Conservation (phyloP, 2,888 invertebrate species). For the Dastarcus helophoroides region DNA sequence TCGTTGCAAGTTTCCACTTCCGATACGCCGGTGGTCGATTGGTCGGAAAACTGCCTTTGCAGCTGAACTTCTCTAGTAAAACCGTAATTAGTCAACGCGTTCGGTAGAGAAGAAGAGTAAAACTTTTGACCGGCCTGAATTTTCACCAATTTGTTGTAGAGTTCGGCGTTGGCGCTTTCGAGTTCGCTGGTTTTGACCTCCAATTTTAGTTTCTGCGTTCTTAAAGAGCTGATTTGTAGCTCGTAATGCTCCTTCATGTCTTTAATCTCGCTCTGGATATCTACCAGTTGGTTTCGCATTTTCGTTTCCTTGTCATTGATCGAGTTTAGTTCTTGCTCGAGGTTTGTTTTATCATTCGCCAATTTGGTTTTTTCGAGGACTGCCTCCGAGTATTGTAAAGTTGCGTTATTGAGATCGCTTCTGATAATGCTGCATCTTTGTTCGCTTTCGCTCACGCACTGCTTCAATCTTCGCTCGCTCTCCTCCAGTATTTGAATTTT, state of each 20-base stretch:
- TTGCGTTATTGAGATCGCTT: conserved; percentile 59
- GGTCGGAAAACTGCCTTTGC: conserved; percentile 28
- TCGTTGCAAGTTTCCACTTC: conserved; percentile 6
- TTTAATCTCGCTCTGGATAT: conserved; percentile 27
- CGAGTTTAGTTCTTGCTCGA: conserved; percentile 53
- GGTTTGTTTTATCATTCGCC: conserved; percentile 53
- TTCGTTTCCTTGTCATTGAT: conserved; percentile 42
- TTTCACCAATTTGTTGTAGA: conserved; percentile 31
- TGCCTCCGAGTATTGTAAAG: conserved; percentile 61
- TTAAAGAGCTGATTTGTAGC: conserved; percentile 24
- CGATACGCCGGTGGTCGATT: conserved; percentile 3
- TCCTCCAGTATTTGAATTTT: conserved; percentile 29
- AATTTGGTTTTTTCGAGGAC: conserved; percentile 62
- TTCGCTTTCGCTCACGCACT: conserved; percentile 31
- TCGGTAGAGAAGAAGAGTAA: conserved; percentile 16
- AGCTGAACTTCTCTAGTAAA: conserved; percentile 4
- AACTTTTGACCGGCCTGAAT: conserved; percentile 18
- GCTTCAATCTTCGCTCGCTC: conserved; percentile 22
- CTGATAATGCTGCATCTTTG: conserved; percentile 45
- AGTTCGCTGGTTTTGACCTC: conserved; percentile 34
- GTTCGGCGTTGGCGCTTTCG: conserved; percentile 34
- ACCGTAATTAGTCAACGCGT: conserved; percentile 3
- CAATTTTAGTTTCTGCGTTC: conserved; percentile 38
- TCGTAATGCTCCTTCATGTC: conserved; percentile 25
- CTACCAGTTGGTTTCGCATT: conserved; percentile 33